Evolutionary conservation across 2,113 vertebrate genomes (phyloP), one percentile per base, ranked within the genome.

Genomic region (Archocentrus centrarchus): DNA sequence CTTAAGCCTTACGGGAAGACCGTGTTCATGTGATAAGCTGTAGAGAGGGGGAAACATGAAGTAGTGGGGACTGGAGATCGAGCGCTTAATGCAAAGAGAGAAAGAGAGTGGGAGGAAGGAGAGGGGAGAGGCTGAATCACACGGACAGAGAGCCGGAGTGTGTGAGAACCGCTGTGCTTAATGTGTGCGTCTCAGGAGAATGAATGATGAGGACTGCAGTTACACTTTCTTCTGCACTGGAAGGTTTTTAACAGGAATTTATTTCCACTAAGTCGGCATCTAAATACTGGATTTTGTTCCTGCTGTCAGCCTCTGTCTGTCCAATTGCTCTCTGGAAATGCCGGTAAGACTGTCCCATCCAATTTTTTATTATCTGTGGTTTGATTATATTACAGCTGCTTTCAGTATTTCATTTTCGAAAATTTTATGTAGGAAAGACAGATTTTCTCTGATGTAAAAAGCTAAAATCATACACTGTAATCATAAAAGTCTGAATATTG

Each of bases 121-220:
- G 91, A 77, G 44, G 78, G 37, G 64, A 80, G 86, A 77, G 82
- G 70, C 81, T 88, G 91, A 89, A 85, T 84, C 83, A 79, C 77
- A 88, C 58, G n/a, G 79, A 86, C 82, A 86, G 39, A 85, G 89
- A 81, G 80, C 79, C 35, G 55, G 79, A 85, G 84, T 64, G 66
- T 64, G 77, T 79, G 64, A 86, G 73, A 77, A 22, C 73, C 80
- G 88, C 70, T 76, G 59, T 66, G 78, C 64, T 87, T 77, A 35
- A 55, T 80, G 77, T 88, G 80, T n/a, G 82, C 20, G 64, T 70
- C 81, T 88, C 27, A 13, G 78, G 77, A 86, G 86, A 70, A 85
- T 59, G 64, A 80, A 84, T 50, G 63, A 89, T 80, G 80, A 85
- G 24, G 84, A 83, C 53, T 27, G 79, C 79, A 57, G 62, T 70